Evolutionary conservation across 2,797 vertebrate genomes (phyloP), one percentile per base, ranked within the genome.

Genomic region (Orestias chungarensis): DNA sequence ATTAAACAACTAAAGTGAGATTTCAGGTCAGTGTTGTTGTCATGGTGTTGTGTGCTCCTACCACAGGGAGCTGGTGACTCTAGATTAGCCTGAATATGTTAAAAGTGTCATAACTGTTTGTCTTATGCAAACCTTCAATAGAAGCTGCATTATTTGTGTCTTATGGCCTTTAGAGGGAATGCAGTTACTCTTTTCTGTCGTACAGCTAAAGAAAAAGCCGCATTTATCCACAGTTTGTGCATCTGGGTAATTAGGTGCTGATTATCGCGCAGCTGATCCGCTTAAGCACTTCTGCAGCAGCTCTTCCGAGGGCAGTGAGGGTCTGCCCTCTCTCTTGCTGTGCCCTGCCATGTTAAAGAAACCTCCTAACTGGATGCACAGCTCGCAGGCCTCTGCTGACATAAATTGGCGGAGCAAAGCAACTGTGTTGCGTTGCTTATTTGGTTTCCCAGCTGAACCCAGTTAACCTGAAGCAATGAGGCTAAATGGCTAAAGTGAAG

Each of bases 81-180:
- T 83, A 74, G 74, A 83, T 90, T 88, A 90, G 81, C 87, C 85
- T 84, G 80, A 85, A 91, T 91, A 77, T 65, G 85, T 92, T 87
- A 87, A 85, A 1, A 59, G 64, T 50, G 20, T 57, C 54, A 71
- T 66, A 74, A 74, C 82, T 70, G 79, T 55, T 57, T 68, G 23
- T 67, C 61, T 82, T 74, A 82, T 77, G 78, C 80, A 83, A 69
- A 86, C 81, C 74, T 85, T 78, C 79, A 81, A 80, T 88, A 84
- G 74, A 80, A 87, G 82, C 64, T 76, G 76, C 71, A 82, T 83
- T 78, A 84, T 88, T 88, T 86, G 80, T 71, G 74, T 86, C 84
- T 81, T 7, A 79, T 88, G 87, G 88, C 78, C 47, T 86, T 71
- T 25, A 54, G 78, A 74, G 72, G 46, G 40, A 69, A 55, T 44